Base-by-base conservation (phyloP, 2,113 vertebrate species). In the Semicossyphus pulcher region DNA sequence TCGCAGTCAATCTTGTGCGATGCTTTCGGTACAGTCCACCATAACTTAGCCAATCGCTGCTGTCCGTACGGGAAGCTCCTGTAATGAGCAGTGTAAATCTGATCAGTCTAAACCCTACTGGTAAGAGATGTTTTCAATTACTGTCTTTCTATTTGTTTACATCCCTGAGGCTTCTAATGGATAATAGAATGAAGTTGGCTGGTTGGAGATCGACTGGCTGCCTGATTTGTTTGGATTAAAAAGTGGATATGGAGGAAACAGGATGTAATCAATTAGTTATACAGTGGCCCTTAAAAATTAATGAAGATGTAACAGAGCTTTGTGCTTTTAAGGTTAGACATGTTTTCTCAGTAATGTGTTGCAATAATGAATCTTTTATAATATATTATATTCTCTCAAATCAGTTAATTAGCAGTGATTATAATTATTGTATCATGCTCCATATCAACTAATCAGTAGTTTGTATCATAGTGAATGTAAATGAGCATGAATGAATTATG, bases 71-170 rank as follows among this genome's bases (percentile, higher is more conserved):
- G 34, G n/a, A 48, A 39, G 28, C 29, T 51, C 56, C 48, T 70
- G 8, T 64, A 81, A 85, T 81, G 66, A 76, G 60, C 68, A 31
- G 44, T 72, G 75, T 63, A 72, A 74, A 86, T 80, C 29, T 26
- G 32, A 86, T 85, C 69, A 65, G 52, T 39, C 47, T 29, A 9
- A 61, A 65, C 15, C 39, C 68, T 45, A 29, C 36, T 29, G 21
- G 18, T 72, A 66, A 84, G 64, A 76, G 44, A 81, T 76, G 51
- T 68, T 54, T 85, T 80, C 45, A 80, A 83, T 89, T 65, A 79
- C 28, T 28, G 45, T 36, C 21, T 54, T 60, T 71, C 57, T 64
- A 16, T 76, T 85, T 76, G 47, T 85, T 71, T 58, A 44, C 42
- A 45, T 67, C 66, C 68, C 53, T 1, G 18, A 65, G 74, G 80